These are phyloP conservation scores for Cosmia pyralina DNA, from an alignment of 2,888 invertebrate species.

Conservation along the genomic window DNA sequence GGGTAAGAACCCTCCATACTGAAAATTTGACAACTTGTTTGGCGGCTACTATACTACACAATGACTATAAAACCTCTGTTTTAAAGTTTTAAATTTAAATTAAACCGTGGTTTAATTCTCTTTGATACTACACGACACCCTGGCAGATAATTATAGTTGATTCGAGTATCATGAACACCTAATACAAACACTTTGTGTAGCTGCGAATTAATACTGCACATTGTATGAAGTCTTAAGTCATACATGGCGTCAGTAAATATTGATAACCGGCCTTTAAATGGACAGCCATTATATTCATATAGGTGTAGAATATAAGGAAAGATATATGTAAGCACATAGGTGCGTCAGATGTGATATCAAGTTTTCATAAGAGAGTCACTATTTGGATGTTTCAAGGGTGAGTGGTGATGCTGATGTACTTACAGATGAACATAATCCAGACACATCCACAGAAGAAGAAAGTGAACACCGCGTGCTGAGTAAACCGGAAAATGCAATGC, in stretches of 20 bases:
- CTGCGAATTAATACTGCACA: slow-evolving; percentile 43
- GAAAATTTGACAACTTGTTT: too few species aligned
- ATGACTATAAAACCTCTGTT: too few species aligned
- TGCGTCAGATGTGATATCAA: slow-evolving; percentile 6
- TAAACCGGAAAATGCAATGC: slow-evolving; percentile 13
- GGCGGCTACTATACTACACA: background rate
- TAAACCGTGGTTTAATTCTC: too few species aligned
- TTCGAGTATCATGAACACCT: slow-evolving; percentile 14
- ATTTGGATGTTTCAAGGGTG: slow-evolving; percentile 12
- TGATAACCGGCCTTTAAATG: slow-evolving; percentile 38
- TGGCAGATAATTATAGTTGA: slow-evolving; percentile 17
- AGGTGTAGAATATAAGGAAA: background rate
- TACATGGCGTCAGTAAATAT: slow-evolving; percentile 43
- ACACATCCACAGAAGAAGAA: slow-evolving; percentile 2
- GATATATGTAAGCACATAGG: background rate
- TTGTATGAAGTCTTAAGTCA: slow-evolving; percentile 29
- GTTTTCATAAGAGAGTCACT: slow-evolving; percentile 17
- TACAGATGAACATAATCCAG: background rate
- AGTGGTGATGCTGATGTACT: background rate
- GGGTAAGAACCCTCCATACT: too few species aligned
- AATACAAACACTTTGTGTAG: slow-evolving; percentile 47
- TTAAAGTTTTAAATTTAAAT: too few species aligned
- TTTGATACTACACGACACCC: background rate
- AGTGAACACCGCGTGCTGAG: background rate
- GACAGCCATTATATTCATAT: slow-evolving; percentile 16